Percentiles rank a stretch among this genome's conserved stretches.
These are phyloP conservation scores for Pegea sp. DNA, from an alignment of 23 tunicate genomes.

Conservation along the genomic window DNA sequence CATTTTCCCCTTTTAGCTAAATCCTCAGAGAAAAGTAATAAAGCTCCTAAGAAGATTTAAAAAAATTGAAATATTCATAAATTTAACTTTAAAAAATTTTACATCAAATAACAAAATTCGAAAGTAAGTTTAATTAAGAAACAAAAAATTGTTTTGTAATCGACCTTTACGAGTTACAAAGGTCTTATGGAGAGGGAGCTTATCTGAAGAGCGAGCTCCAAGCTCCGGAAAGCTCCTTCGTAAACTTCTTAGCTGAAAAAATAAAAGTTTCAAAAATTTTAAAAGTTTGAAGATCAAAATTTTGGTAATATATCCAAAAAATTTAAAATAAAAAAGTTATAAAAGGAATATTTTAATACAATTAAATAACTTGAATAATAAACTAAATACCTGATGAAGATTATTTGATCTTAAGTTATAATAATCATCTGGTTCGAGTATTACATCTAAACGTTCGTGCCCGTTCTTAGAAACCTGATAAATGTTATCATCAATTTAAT, in stretches of 20 bases:
- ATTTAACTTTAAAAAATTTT: too few relatives aligned
- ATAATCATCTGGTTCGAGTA: constrained; percentile 76
- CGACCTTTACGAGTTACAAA: constrained; percentile 83
- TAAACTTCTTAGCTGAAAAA: background rate
- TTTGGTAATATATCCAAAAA: background rate
- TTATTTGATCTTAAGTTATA: constrained; percentile 64
- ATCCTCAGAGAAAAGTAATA: constrained; percentile 65
- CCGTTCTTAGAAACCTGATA: constrained; percentile 63
- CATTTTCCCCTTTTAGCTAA: constrained; percentile 20
- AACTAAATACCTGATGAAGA: constrained; percentile 33
- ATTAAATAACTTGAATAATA: too few relatives aligned
- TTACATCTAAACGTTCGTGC: constrained; percentile 67
- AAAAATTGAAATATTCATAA: too few relatives aligned
- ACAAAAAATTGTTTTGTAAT: background rate
- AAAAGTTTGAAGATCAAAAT: background rate
- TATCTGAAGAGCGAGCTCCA: too few relatives aligned
- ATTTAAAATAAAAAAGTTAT: too few relatives aligned
- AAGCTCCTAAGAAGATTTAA: constrained; percentile 25
- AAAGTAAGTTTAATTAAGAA: background rate
- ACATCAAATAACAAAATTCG: constrained; percentile 1
- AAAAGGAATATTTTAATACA: background rate
- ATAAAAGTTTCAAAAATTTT: too few relatives aligned
- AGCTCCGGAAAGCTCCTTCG: too few relatives aligned
- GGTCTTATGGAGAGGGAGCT: constrained; percentile 55
- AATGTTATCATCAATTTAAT: background rate